A percentile compares a stretch with the other conserved stretches of the same genome.
phyloP scores from a whole-genome alignment of 2,888 invertebrate genomes.

The Erpobdella octoculata region DNA sequence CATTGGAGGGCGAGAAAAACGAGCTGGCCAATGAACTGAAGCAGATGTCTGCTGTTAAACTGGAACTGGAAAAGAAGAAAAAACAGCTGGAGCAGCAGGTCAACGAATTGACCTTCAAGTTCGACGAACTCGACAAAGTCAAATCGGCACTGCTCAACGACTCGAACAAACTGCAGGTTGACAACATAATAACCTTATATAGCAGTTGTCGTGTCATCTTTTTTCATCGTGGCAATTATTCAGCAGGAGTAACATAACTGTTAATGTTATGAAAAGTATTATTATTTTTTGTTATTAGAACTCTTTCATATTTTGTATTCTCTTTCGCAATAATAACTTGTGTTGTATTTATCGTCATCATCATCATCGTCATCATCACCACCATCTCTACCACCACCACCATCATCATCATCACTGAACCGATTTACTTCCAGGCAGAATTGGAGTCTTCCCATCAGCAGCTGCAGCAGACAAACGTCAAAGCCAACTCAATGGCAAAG shows the following conservation, averaged over 20 bases:
- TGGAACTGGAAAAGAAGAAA: slow-evolving; percentile 84
- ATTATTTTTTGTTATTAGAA: too few relatives aligned
- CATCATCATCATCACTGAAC: not conserved
- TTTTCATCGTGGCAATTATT: too few relatives aligned
- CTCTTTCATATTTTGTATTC: too few relatives aligned
- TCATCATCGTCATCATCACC: not conserved
- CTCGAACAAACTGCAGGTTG: slow-evolving; percentile 64
- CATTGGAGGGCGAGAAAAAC: slow-evolving; percentile 84
- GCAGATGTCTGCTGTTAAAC: slow-evolving; percentile 73
- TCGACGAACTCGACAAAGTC: slow-evolving; percentile 60
- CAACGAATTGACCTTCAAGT: slow-evolving; percentile 53
- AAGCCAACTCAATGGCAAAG: slow-evolving; percentile 75
- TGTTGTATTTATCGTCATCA: not conserved
- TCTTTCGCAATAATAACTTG: not conserved
- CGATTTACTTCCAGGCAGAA: not conserved
- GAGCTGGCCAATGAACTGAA: slow-evolving; percentile 87
- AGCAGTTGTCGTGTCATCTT: too few relatives aligned
- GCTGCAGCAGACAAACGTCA: slow-evolving; percentile 16
- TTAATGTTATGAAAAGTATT: too few relatives aligned
- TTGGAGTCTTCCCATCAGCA: slow-evolving; percentile 16
- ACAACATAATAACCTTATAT: too few relatives aligned
- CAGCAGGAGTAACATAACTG: too few relatives aligned
- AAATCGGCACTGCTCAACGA: slow-evolving; percentile 73
- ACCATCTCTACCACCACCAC: too few relatives aligned
- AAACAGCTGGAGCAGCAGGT: slow-evolving; percentile 83